These are phyloP conservation scores for Zhuqinia jingwanae DNA, from an alignment of 2,888 invertebrate genomes.

Conservation along the genomic window DNA sequence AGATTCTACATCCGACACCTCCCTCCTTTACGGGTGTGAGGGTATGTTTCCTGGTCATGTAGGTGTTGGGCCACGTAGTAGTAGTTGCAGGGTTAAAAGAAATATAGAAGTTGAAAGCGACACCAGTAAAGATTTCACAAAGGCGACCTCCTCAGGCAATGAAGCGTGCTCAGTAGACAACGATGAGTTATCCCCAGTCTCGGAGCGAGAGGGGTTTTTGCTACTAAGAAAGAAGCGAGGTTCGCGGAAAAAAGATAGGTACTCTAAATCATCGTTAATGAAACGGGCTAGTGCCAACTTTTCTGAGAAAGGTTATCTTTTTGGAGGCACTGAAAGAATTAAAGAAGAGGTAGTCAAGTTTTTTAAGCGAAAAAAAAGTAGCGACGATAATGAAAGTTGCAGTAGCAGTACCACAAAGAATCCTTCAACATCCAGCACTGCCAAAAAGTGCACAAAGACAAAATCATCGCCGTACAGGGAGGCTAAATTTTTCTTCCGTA, in stretches of 20 bases:
- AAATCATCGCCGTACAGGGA: constrained; percentile 72
- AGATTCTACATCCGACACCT: constrained; percentile 64
- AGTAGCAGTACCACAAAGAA: constrained; percentile 59
- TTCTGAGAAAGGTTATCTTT: constrained; percentile 54
- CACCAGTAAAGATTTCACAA: constrained; percentile 67
- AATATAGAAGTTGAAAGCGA: constrained; percentile 59
- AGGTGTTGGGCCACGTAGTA: neutral
- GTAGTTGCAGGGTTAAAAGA: neutral
- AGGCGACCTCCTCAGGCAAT: constrained; percentile 58
- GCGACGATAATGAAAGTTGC: constrained; percentile 66
- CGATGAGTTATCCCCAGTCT: constrained; percentile 69
- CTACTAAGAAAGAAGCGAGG: constrained; percentile 72
- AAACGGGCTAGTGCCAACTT: constrained; percentile 76
- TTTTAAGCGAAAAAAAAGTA: constrained; percentile 74
- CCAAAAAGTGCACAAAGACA: constrained; percentile 57
- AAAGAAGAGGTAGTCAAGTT: constrained; percentile 76
- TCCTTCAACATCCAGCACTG: neutral
- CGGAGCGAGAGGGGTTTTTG: constrained; percentile 66
- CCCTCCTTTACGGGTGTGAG: constrained; percentile 36
- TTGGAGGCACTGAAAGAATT: constrained; percentile 71
- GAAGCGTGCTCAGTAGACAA: constrained; percentile 64
- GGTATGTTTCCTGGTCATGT: no score
- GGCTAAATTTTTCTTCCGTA: constrained; percentile 73
- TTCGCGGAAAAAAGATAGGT: constrained; percentile 77
- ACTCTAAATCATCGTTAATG: constrained; percentile 76